A percentile compares a stretch with the other conserved stretches of the same genome.
These are phyloP conservation scores for Molothrus ater DNA, from an alignment of 2,797 vertebrate species.

Conservation along the genomic window DNA sequence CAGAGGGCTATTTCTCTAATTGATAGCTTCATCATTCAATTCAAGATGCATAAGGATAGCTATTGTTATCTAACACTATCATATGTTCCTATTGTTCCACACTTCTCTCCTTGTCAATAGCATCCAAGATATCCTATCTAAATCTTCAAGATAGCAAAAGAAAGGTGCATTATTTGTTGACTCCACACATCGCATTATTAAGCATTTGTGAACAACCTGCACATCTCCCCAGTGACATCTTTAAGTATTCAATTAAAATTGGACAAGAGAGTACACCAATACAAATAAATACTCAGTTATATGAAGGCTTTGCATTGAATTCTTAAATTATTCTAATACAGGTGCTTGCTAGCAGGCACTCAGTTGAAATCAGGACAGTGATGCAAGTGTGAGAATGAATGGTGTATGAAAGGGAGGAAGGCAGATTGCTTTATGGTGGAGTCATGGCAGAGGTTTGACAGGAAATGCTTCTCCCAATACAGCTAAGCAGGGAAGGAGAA, in stretches of 20 bases:
- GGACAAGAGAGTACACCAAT: neutral
- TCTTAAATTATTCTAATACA: conserved; percentile 33
- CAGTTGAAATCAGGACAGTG: conserved; percentile 25
- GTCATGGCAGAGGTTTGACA: conserved; percentile 67
- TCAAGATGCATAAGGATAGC: conserved; percentile 25
- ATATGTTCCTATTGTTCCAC: conserved; percentile 37
- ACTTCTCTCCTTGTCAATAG: conserved; percentile 35
- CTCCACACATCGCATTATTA: conserved; percentile 15
- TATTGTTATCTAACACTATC: conserved; percentile 38
- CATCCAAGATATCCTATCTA: conserved; percentile 11
- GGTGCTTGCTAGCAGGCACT: conserved; percentile 7
- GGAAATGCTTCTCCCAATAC: conserved; percentile 38
- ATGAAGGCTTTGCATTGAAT: neutral
- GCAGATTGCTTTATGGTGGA: conserved; percentile 57
- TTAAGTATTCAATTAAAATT: conserved; percentile 30
- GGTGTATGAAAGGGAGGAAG: conserved; percentile 1
- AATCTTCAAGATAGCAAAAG: conserved; percentile 11
- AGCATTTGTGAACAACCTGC: conserved; percentile 17
- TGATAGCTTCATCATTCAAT: conserved; percentile 27
- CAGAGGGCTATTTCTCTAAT: conserved; percentile 36
- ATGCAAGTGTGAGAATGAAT: conserved; percentile 5
- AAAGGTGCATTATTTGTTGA: conserved; percentile 7
- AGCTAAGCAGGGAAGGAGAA: conserved; percentile 49
- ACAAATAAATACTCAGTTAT: conserved; percentile 14
- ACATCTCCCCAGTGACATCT: neutral